Evolutionary conservation across 2,797 vertebrate species (phyloP), one percentile per base, ranked within the genome.

Genomic region (Malacoraja senta): DNA sequence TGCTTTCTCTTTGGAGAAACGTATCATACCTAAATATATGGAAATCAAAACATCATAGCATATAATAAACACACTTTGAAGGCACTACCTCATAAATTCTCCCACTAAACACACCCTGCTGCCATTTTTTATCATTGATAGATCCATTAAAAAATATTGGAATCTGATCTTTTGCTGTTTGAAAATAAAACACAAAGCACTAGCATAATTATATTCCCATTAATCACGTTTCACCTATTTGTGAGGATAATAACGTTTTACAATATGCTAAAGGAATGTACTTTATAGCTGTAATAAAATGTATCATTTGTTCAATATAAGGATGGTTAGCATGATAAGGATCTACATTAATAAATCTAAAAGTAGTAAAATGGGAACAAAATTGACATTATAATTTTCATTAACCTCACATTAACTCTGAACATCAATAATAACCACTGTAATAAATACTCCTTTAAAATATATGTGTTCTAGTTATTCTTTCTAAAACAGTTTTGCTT

Each of bases 221-320:
- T 91, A 91, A 74, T 92, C 53, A 76, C 19, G 94, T 93, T 94
- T 94, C 24, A 94, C 90, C 92, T 94, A 93, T 84, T 94, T 94
- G 93, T 93, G 88, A 93, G 91, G 95, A 94, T 94, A 95, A 93
- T 94, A 94, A 94, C 94, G 93, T 94, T 95, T 94, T 95, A 93
- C 93, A 94, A 93, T 86, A 94, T 17, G 72, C 93, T 93, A 94
- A 38, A 94, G 44, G 53, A 94, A 19, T 68, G 94, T 65, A 92
- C 86, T 95, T 95, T 95, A 95, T 95, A 93, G 94, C 93, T 93
- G 93, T 53, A 0, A n/a, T 72, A 93, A 94, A 95, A 93, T 90
- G 74, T 35, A 94, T 94, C 38, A 53, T 44, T 29, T 21, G 29
- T 92, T 76, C 90, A 92, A 24, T 74, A 58, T 53, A 92, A 26